These are phyloP conservation scores for Oncorhynchus nerka DNA, from an alignment of 2,113 vertebrate genomes.

Conservation along the genomic window DNA sequence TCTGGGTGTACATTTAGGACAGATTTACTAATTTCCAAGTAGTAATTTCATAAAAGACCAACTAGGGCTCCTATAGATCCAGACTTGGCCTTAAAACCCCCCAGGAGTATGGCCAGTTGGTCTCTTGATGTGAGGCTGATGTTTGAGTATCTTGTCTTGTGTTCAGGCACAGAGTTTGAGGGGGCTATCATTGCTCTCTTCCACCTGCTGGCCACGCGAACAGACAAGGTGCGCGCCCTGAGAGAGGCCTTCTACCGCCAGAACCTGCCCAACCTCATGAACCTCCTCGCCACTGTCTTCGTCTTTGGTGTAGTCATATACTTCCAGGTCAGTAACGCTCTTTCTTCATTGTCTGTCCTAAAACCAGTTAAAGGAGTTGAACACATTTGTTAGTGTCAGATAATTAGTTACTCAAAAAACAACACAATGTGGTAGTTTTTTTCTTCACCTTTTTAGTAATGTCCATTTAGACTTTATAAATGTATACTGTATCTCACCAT, in stretches of 20 bases:
- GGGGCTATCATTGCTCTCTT: slow-evolving; percentile 97
- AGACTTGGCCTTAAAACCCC: too few species aligned
- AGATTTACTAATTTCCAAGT: too few species aligned
- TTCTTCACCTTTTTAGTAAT: neutral
- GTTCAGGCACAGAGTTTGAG: slow-evolving; percentile 94
- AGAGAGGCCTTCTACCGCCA: slow-evolving; percentile 98
- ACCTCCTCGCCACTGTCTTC: slow-evolving; percentile 96
- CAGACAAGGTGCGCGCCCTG: slow-evolving; percentile 95
- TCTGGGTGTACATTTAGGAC: neutral
- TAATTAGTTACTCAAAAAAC: too few species aligned
- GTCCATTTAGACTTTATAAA: neutral
- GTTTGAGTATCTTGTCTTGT: neutral
- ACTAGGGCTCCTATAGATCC: too few species aligned
- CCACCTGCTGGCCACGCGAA: slow-evolving; percentile 95
- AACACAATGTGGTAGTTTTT: too few species aligned
- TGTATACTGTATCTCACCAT: neutral
- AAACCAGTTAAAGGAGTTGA: too few species aligned
- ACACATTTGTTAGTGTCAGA: too few species aligned
- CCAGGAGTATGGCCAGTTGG: too few species aligned
- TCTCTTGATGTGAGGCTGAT: neutral
- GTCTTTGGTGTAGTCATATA: slow-evolving; percentile 99
- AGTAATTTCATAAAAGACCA: too few species aligned
- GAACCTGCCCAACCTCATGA: slow-evolving; percentile 98
- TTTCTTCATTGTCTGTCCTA: neutral
- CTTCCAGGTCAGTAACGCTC: slow-evolving; percentile 84